Conservation (phyloP, 2,797 vertebrate species). For the Chelon labrosus region DNA sequence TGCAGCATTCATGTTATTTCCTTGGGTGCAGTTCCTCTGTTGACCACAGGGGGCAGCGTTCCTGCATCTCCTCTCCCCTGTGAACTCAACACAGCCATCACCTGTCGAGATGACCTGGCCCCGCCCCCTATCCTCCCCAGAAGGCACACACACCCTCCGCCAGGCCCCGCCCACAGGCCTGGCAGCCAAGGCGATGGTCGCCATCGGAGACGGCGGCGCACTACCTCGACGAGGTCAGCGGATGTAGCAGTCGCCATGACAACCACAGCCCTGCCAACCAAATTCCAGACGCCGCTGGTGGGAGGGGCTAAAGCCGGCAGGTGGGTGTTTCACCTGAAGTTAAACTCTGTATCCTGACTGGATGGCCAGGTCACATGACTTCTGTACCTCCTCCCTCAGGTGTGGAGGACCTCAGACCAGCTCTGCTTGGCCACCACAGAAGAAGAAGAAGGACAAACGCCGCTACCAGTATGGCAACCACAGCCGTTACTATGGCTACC, state of each 20-base stretch:
- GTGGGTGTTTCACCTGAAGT: not conserved
- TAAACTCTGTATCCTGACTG: not conserved
- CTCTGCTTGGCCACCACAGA: not conserved
- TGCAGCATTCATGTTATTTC: too few relatives aligned
- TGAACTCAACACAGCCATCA: slow-evolving; percentile 93
- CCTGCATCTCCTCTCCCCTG: slow-evolving; percentile 85
- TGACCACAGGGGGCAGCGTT: slow-evolving; percentile 49
- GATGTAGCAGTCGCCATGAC: accelerated
- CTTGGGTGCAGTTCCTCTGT: slow-evolving; percentile 37
- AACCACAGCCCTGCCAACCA: slow-evolving; percentile 52
- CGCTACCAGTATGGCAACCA: slow-evolving; percentile 89
- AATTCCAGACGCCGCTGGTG: slow-evolving; percentile 72
- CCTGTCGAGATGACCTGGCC: slow-evolving; percentile 89
- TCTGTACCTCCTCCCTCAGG: slow-evolving; percentile 29
- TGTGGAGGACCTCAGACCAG: slow-evolving; percentile 26
- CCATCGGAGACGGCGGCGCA: slow-evolving; percentile 80
- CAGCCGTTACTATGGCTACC: slow-evolving; percentile 90
- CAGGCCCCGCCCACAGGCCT: slow-evolving; percentile 32
- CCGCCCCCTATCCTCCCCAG: slow-evolving; percentile 80
- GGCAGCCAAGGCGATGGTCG: slow-evolving; percentile 58
- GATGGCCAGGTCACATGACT: not conserved
- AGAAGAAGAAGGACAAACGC: slow-evolving; percentile 59
- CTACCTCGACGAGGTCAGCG: slow-evolving; percentile 65
- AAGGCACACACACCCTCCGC: slow-evolving; percentile 71
- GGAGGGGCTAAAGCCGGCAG: slow-evolving; percentile 59